phyloP scores from a whole-genome alignment of 2,113 vertebrate species.

The Macquaria ambigua region DNA sequence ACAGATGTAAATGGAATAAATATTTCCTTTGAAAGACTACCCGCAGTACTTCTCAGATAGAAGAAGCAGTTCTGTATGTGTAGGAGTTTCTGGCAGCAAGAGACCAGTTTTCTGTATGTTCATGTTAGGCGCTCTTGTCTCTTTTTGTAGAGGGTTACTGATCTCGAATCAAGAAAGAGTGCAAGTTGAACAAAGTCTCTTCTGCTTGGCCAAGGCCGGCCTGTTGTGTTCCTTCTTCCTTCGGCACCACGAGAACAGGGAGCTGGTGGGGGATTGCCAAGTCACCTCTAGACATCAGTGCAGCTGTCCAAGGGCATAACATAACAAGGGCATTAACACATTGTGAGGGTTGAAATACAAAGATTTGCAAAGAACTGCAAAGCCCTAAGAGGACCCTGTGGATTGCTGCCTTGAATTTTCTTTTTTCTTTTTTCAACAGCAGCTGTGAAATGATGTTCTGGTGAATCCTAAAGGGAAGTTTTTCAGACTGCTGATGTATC shows the following conservation, averaged over 20 bases:
- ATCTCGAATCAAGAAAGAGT: not conserved
- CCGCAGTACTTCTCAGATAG: not conserved
- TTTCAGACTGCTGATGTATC: not conserved
- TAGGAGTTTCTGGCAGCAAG: not conserved
- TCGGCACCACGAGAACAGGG: not conserved
- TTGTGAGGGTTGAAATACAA: not conserved
- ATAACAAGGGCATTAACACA: too few relatives aligned
- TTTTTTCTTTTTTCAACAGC: not conserved
- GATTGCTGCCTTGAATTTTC: too few relatives aligned
- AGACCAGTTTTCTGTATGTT: not conserved
- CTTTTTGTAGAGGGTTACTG: not conserved
- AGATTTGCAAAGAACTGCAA: not conserved
- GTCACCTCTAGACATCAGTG: not conserved
- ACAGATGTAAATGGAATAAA: not conserved
- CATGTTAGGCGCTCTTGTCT: not conserved
- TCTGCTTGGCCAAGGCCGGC: not conserved
- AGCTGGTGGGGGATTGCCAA: not conserved
- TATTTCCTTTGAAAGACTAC: not conserved
- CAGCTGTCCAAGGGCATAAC: not conserved
- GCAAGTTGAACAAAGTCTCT: not conserved
- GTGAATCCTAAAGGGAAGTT: not conserved
- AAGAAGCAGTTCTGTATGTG: conserved; percentile 4
- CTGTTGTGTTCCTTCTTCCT: not conserved
- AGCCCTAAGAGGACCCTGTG: not conserved
- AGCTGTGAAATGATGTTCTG: not conserved